Percentiles rank a stretch among this genome's conserved stretches.
These are phyloP conservation scores for Ichneumon xanthorius DNA, from an alignment of 2,888 invertebrate species.

Conservation along the genomic window DNA sequence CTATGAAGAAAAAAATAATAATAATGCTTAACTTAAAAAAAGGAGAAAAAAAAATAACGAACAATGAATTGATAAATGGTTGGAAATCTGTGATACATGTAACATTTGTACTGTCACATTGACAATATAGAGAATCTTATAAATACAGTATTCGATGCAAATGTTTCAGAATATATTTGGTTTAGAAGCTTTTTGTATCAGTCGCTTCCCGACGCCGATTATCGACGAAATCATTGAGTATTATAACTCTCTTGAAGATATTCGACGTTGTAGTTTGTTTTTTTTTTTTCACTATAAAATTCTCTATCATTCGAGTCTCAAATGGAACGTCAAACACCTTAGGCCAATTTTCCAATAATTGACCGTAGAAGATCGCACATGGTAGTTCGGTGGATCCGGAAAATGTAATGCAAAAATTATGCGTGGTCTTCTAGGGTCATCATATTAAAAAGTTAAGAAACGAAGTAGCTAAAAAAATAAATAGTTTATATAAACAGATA, in stretches of 20 bases:
- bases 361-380: not conserved
- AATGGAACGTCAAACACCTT: not conserved
- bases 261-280: not conserved
- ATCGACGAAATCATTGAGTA: not conserved
- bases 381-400: not conserved
- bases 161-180: slow-evolving; percentile 52
- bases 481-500: not conserved
- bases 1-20: slow-evolving; percentile 40
- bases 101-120: slow-evolving; percentile 79
- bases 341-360: not conserved
- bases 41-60: slow-evolving; percentile 46
- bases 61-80: slow-evolving; percentile 62
- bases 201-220: slow-evolving; percentile 7
- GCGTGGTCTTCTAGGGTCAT: not conserved
- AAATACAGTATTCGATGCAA: slow-evolving; percentile 72
- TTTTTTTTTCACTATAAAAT: not conserved
- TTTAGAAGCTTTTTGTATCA: slow-evolving; percentile 8
- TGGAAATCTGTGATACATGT: slow-evolving; percentile 80
- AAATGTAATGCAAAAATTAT: not conserved
- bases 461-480: not conserved
- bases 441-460: not conserved
- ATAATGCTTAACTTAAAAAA: slow-evolving; percentile 71
- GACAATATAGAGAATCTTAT: slow-evolving; percentile 77
- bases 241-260: not conserved
- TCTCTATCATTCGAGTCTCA: not conserved